Evolutionary conservation across 1,140 invertebrate species (phyloP), one percentile per base, ranked within the genome.

Genomic region (Hylyphantes graminicola): DNA sequence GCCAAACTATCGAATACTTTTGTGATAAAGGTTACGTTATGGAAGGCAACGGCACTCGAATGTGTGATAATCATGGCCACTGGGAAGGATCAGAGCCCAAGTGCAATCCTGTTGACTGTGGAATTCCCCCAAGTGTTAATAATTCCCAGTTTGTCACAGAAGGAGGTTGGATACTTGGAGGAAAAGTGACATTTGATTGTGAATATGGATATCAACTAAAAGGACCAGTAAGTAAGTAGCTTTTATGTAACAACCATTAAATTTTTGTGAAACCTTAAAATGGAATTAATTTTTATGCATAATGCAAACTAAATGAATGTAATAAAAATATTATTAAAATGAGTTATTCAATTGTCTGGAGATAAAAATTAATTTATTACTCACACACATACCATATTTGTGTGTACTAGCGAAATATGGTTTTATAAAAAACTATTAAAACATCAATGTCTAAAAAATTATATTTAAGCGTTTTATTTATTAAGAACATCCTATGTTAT

Each of bases 171-270:
- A 94, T 93, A 87, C 53, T 93, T 96, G 95, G 94, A 15, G 93
- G 94, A 0, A 90, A 94, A 63, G 94, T 94, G 2, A 93, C 93
- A 87, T 97, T 97, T 88, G 92, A 92, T 17, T 98, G 97, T 89
- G 92, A 94, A 17, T 91, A 93, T 88, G 96, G 96, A 0, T 94
- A 94, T 88, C 92, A 92, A 55, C 92, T 97, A 88, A 92, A 93
- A 86, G 96, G 96, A 61, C 95, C 96, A 75, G 91, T 92, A 67
- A 94, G 94, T 8, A 83, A 83, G 80, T 83, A 83, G 11, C 57
- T 78, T 17, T 65, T 65, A n/a, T 59, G n/a, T 59, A 59, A 59
- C 3, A n/a, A 59, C 3, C 57, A 35, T 35, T 35, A 35, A 1
- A 35, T 35, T 35, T 1, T 1, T 35, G 5, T 35, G 1, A 35